Evolutionary conservation across 2,113 vertebrate genomes (phyloP).

Genomic region (Equus przewalskii): DNA sequence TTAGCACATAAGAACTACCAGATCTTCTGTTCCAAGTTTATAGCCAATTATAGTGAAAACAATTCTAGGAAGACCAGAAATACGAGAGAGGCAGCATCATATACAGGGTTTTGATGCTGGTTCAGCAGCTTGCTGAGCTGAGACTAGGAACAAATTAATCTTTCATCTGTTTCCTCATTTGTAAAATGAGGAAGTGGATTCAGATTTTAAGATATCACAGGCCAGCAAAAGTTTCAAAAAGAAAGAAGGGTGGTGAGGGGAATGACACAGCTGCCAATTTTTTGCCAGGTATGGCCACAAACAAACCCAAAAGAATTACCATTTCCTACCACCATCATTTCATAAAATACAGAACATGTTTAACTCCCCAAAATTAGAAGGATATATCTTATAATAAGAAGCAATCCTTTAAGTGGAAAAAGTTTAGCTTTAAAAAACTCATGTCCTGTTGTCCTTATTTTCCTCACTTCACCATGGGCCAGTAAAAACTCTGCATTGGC

Average conservation of each 20-base stretch:
- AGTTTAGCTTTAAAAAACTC: constrained; percentile 25
- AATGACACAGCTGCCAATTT: neutral
- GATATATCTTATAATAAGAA: neutral
- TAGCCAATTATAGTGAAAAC: constrained; percentile 53
- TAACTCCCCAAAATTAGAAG: neutral
- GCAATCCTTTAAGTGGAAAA: constrained; percentile 1
- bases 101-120: neutral
- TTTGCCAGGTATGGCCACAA: neutral
- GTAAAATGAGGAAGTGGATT: constrained; percentile 56
- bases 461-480: neutral
- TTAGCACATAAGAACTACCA: neutral
- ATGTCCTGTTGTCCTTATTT: neutral
- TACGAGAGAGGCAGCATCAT: neutral
- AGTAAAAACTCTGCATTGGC: neutral
- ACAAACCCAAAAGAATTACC: neutral
- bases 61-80: constrained; percentile 62
- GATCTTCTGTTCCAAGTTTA: constrained; percentile 39
- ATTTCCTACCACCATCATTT: constrained; percentile 55
- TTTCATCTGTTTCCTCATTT: constrained; percentile 54
- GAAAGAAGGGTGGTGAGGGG: neutral
- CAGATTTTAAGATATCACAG: constrained; percentile 54
- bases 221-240: neutral
- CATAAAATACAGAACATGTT: constrained; percentile 10
- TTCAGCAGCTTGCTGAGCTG: neutral
- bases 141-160: neutral